These are phyloP conservation scores for Cydia splendana DNA, from an alignment of 1,140 invertebrate genomes.

Conservation along the genomic window DNA sequence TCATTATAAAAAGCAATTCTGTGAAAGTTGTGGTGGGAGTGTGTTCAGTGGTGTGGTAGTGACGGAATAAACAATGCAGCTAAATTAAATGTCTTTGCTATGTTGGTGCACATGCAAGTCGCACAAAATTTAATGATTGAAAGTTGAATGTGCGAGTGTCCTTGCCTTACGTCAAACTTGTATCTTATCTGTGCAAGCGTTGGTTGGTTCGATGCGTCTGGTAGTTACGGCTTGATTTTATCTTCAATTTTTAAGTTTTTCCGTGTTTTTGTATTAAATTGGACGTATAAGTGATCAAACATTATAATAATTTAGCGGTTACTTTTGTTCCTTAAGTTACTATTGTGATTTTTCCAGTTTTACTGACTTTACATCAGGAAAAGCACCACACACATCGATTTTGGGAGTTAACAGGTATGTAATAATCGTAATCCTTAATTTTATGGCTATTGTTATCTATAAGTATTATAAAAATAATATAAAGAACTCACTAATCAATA, in stretches of 20 bases:
- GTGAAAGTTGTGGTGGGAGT: too few species aligned
- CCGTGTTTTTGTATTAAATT: slow-evolving; percentile 26
- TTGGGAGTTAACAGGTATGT: slow-evolving; percentile 26
- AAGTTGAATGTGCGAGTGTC: too few species aligned
- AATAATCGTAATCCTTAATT: background rate
- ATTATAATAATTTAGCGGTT: background rate
- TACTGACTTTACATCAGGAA: background rate
- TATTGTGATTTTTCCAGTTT: background rate
- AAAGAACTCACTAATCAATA: background rate
- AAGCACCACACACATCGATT: slow-evolving; percentile 21
- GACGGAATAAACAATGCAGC: background rate
- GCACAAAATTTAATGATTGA: background rate
- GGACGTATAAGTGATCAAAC: background rate
- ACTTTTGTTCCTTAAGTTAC: background rate
- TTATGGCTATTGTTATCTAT: background rate
- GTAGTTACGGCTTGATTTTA: slow-evolving; percentile 1
- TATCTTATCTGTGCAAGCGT: background rate
- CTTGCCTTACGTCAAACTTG: background rate
- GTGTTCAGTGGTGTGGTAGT: background rate
- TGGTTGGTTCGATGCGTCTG: slow-evolving; percentile 22
- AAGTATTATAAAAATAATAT: background rate
- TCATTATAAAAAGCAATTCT: too few species aligned
- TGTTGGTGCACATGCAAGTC: background rate
- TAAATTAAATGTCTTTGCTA: background rate
- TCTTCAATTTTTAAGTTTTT: slow-evolving; percentile 4